Evolutionary conservation across 2,113 vertebrate species (phyloP).

Genomic region (Eubucco bourcierii): DNA sequence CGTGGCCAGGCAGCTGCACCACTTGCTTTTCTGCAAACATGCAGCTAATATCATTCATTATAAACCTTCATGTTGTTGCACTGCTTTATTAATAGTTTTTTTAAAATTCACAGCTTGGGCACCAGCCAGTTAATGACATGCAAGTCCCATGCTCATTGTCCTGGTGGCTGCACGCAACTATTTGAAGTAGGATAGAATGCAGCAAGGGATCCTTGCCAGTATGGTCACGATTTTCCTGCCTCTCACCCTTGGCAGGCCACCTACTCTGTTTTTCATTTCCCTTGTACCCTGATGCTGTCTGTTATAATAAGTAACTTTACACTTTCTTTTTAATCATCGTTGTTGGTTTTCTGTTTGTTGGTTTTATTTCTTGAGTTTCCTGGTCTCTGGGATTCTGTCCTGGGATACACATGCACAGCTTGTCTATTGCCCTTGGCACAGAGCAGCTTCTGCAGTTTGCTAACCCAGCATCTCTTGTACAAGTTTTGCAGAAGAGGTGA

Average conservation of each 20-base stretch:
- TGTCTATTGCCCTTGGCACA: background rate
- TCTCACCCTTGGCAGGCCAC: background rate
- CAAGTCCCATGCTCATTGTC: background rate
- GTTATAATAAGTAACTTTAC: background rate
- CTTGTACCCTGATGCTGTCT: background rate
- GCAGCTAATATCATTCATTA: background rate
- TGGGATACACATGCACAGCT: background rate
- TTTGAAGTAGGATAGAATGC: background rate
- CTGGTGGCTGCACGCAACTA: background rate
- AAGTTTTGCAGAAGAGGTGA: background rate
- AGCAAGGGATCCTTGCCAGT: background rate
- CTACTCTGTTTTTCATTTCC: background rate
- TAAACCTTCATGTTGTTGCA: background rate
- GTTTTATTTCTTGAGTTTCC: background rate
- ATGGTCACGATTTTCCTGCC: background rate
- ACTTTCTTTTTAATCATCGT: background rate
- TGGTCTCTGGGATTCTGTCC: background rate
- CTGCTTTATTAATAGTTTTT: background rate
- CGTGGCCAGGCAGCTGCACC: background rate
- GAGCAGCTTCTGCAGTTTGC: background rate
- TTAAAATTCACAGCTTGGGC: background rate
- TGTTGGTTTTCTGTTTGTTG: no score
- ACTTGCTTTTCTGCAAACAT: background rate
- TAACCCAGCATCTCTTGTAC: background rate
- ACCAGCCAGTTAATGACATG: background rate